Conservation (phyloP, 2,113 vertebrate genomes). For the Hippolais icterina region DNA sequence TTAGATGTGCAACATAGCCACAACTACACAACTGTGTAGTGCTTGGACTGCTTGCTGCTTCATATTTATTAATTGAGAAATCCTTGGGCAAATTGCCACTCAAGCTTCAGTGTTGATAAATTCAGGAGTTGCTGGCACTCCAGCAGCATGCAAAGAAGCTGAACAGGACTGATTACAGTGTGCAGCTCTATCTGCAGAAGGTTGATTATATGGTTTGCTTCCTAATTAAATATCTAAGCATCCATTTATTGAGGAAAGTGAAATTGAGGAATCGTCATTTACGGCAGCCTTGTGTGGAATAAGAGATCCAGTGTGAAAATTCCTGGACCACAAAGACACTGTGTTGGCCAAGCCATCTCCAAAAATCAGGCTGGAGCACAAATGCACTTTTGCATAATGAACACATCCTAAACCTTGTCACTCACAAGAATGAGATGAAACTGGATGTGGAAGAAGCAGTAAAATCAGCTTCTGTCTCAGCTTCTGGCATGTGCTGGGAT, state of each 20-base stretch:
- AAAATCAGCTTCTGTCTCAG: neutral
- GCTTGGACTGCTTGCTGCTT: slow-evolving; percentile 5
- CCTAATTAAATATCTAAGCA: slow-evolving; percentile 58
- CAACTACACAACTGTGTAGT: too few relatives aligned
- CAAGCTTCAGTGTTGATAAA: slow-evolving; percentile 6
- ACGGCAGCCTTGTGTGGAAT: neutral
- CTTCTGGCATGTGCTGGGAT: neutral
- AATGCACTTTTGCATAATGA: neutral
- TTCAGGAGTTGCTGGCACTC: slow-evolving; percentile 1
- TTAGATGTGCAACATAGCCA: neutral
- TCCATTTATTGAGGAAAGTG: neutral
- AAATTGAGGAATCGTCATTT: neutral
- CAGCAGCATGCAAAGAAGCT: slow-evolving; percentile 32
- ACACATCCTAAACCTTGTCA: neutral
- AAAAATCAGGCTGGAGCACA: neutral
- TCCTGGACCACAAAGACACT: neutral
- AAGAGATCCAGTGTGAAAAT: neutral
- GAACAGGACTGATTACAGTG: neutral
- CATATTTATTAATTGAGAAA: slow-evolving; percentile 40
- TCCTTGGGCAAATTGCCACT: slow-evolving; percentile 43
- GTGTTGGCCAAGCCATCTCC: neutral
- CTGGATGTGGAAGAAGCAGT: neutral
- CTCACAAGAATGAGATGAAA: neutral
- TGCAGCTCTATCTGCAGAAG: neutral
- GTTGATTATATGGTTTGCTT: slow-evolving; percentile 46